Evolutionary conservation across 1,140 invertebrate species (phyloP), one percentile per base, ranked within the genome.

Genomic region (Drosophila serrata): DNA sequence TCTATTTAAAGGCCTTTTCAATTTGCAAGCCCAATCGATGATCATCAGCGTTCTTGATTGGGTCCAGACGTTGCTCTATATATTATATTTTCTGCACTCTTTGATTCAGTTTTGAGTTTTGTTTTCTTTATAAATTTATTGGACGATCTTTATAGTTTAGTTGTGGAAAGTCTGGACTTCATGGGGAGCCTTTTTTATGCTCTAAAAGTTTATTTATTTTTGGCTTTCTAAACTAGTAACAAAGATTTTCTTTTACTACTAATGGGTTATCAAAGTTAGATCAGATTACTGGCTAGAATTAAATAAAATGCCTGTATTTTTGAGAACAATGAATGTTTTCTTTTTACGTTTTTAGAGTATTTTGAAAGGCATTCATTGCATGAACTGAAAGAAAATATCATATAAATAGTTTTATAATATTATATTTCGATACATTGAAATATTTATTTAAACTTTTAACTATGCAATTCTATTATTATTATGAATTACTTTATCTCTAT

Each of bases 1-100:
- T 90, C 79, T 81, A 81, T 90, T 90, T 90, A 67, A 75, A 90
- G 86, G 85, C 85, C 85, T 90, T 90, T 90, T 90, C 79, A 90
- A 90, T 90, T 90, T 84, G 86, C 78, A 81, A 64, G 56, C 58
- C 35, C 60, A 75, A 81, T 81, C 75, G 65, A 77, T 64, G 61
- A 69, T 67, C 57, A 63, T 42, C 40, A 49, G 53, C 31, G 37
- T 6, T 17, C 33, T 56, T 87, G 75, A 79, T 85, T 81, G 82
- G 82, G 48, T 15, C 29, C 40, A 46, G 46, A 29, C 46, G 17
- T 42, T 45, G 65, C n/a, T 45, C 65, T 57, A 58, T 57, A 58
- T 45, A 79, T 78, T n/a, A n/a, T n/a, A n/a, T n/a, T n/a, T 77
- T 81, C 73, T 70, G 67, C 68, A 69, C 35, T 72, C 31, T 79